A percentile compares a stretch with the other conserved stretches of the same genome.
Evolutionary conservation across 1,140 invertebrate genomes (phyloP).

Genomic region (Penaeus chinensis): DNA sequence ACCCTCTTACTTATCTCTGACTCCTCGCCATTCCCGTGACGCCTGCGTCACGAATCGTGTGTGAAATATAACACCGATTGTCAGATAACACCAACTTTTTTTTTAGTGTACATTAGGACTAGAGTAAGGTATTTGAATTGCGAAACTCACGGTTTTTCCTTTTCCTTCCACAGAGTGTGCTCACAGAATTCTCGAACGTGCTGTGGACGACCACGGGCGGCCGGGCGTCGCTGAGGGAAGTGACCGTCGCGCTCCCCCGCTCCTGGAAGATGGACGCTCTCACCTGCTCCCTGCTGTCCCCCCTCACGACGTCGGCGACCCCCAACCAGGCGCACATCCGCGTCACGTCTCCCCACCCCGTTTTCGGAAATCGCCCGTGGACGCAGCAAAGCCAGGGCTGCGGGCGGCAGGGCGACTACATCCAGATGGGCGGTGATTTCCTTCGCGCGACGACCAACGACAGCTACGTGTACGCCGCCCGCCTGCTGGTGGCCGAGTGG

Average conservation of each 20-base stretch:
- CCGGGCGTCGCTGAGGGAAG: constrained; percentile 70
- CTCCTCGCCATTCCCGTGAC: too few relatives aligned
- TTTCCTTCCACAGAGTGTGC: constrained; percentile 52
- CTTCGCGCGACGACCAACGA: constrained; percentile 68
- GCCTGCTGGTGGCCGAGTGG: constrained; percentile 75
- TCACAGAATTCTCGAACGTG: constrained; percentile 55
- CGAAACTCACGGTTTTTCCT: not conserved
- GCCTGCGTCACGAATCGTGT: too few relatives aligned
- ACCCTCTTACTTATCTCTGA: too few relatives aligned
- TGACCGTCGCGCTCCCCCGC: constrained; percentile 72
- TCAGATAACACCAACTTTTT: too few relatives aligned
- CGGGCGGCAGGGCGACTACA: constrained; percentile 73
- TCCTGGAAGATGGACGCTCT: constrained; percentile 68
- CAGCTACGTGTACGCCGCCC: constrained; percentile 63
- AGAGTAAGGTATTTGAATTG: too few relatives aligned
- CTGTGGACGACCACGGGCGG: constrained; percentile 72
- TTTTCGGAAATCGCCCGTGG: constrained; percentile 71
- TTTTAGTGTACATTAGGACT: too few relatives aligned
- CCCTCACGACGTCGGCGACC: constrained; percentile 43
- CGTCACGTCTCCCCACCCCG: constrained; percentile 70
- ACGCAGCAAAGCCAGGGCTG: constrained; percentile 75
- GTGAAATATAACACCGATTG: too few relatives aligned
- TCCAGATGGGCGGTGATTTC: constrained; percentile 71
- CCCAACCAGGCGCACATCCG: constrained; percentile 68
- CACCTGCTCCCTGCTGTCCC: constrained; percentile 60